Conservation (phyloP, 2,888 invertebrate genomes). For the Drosophila sordidapex region DNA sequence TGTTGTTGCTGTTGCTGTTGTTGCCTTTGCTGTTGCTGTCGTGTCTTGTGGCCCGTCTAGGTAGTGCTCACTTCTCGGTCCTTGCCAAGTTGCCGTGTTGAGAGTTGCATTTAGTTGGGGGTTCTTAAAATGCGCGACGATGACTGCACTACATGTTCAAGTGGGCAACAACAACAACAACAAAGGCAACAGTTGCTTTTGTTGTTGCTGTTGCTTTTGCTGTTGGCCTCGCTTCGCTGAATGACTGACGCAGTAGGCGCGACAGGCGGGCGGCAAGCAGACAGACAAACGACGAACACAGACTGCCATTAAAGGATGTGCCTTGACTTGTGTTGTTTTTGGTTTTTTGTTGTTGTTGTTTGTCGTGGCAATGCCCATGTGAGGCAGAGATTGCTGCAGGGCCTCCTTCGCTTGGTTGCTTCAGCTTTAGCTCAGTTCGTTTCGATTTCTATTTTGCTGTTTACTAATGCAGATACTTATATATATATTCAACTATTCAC, state of each 20-base stretch:
- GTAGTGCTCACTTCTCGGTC: conserved; percentile 56
- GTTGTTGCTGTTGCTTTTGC: conserved; percentile 24
- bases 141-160: conserved; percentile 79
- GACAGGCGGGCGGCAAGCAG: conserved; percentile 51
- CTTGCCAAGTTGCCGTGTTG: conserved; percentile 69
- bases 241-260: conserved; percentile 58
- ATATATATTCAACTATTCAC: conserved; percentile 46
- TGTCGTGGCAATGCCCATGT: conserved; percentile 63
- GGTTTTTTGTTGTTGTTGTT: conserved; percentile 35
- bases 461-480: conserved; percentile 66
- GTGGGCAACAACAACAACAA: conserved; percentile 63
- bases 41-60: conserved; percentile 66
- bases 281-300: conserved; percentile 41
- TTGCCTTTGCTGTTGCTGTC: conserved; percentile 52
- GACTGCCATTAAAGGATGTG: conserved; percentile 76
- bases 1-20: conserved; percentile 35
- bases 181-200: conserved; percentile 2
- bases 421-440: conserved; percentile 38
- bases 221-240: conserved; percentile 60
- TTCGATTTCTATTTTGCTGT: conserved; percentile 78
- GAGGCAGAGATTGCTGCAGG: conserved; percentile 57
- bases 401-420: conserved; percentile 28
- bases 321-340: conserved; percentile 47
- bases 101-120: conserved; percentile 78
- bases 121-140: conserved; percentile 75